Percentiles rank a stretch among this genome's conserved stretches.
phyloP scores from a whole-genome alignment of 2,888 invertebrate species.

The Chymomyza amoena region DNA sequence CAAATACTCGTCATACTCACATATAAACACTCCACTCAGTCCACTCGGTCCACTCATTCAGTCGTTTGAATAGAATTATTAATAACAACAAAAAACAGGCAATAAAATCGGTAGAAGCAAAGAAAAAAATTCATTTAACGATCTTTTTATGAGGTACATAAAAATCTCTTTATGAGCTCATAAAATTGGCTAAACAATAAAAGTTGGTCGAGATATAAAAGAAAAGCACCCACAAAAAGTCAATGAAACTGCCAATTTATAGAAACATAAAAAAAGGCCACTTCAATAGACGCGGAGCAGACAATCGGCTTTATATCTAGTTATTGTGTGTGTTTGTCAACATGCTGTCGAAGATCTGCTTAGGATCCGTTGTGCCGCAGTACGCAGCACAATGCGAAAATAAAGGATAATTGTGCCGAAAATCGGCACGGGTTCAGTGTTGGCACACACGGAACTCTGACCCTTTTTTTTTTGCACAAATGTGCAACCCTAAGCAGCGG shows the following conservation, averaged over 20 bases:
- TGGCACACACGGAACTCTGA: neutral
- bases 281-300: constrained; percentile 23
- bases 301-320: neutral
- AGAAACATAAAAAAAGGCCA: constrained; percentile 23
- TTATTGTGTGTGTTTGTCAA: neutral
- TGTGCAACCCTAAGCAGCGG: constrained; percentile 28
- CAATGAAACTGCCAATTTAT: constrained; percentile 32
- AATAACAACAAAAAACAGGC: constrained; percentile 34
- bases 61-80: constrained; percentile 53
- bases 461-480: constrained; percentile 23
- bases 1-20: constrained; percentile 3
- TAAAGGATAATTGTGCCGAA: constrained; percentile 25
- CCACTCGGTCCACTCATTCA: constrained; percentile 8
- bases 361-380: constrained; percentile 14
- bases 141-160: constrained; percentile 42
- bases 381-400: neutral
- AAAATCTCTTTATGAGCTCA: constrained; percentile 42
- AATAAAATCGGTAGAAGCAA: neutral
- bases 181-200: constrained; percentile 44
- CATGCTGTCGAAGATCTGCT: constrained; percentile 30
- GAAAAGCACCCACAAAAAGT: constrained; percentile 54
- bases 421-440: constrained; percentile 32
- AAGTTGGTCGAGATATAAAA: constrained; percentile 27
- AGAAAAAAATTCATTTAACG: constrained; percentile 37
- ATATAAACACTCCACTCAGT: constrained; percentile 6